Conservation (phyloP, 2,113 vertebrate genomes). For the Semicossyphus pulcher region DNA sequence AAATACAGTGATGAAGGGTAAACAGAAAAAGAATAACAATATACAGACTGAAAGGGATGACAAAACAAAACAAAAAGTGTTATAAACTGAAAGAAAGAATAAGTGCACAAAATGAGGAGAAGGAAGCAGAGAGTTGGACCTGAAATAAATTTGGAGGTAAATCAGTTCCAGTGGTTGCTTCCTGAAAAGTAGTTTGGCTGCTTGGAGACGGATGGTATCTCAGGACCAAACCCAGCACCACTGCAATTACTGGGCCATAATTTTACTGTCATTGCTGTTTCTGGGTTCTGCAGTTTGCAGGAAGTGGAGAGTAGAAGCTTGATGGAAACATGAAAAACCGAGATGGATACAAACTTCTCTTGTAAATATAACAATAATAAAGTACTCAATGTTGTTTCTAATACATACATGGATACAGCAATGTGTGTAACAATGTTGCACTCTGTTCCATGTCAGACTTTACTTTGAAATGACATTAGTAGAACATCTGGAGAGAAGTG, state of each 20-base stretch:
- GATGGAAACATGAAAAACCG: neutral
- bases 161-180: slow-evolving; percentile 74
- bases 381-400: too few species aligned
- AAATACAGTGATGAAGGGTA: neutral
- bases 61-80: neutral
- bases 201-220: slow-evolving; percentile 58
- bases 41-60: slow-evolving; percentile 4
- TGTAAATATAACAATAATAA: too few species aligned
- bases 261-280: slow-evolving; percentile 58
- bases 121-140: slow-evolving; percentile 25
- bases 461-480: too few species aligned
- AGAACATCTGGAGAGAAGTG: too few species aligned
- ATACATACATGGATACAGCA: too few species aligned
- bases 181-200: slow-evolving; percentile 63
- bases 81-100: slow-evolving; percentile 28
- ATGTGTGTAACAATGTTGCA: too few species aligned
- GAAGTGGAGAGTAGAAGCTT: slow-evolving; percentile 11
- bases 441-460: too few species aligned
- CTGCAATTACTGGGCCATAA: slow-evolving; percentile 64
- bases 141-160: slow-evolving; percentile 58
- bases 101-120: slow-evolving; percentile 15
- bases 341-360: neutral
- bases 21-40: neutral
- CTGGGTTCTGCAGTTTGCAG: slow-evolving; percentile 19
- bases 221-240: slow-evolving; percentile 54